phyloP scores from a whole-genome alignment of 2,113 vertebrate species.

The Gobius niger region DNA sequence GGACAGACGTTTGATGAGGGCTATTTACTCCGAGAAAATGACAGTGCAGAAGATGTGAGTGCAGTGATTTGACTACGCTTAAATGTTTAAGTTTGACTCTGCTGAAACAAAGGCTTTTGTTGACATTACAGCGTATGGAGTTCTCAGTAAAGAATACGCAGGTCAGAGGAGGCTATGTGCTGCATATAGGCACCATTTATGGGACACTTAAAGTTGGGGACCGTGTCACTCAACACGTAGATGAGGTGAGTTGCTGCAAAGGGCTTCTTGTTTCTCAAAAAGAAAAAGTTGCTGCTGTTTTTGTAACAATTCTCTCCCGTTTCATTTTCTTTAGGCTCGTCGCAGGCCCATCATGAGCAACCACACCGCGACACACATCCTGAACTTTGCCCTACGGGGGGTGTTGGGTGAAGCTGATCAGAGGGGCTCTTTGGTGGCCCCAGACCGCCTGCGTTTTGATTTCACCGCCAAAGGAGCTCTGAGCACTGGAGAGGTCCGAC shows the following conservation, averaged over 20 bases:
- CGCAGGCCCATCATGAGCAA: constrained; percentile 94
- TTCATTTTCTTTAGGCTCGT: constrained; percentile 74
- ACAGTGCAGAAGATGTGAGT: constrained; percentile 85
- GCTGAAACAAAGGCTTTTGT: background rate
- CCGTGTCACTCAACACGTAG: constrained; percentile 82
- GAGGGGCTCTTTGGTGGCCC: constrained; percentile 91
- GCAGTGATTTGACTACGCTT: background rate
- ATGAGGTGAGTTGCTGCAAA: constrained; percentile 82
- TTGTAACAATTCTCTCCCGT: background rate
- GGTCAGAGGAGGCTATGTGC: constrained; percentile 90
- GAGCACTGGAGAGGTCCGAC: constrained; percentile 85
- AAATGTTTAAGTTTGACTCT: background rate
- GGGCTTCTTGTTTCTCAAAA: no score
- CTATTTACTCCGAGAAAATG: constrained; percentile 88
- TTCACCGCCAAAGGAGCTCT: constrained; percentile 95
- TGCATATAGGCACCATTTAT: constrained; percentile 90
- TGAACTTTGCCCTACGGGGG: constrained; percentile 90
- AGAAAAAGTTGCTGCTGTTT: background rate
- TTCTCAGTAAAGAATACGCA: constrained; percentile 96
- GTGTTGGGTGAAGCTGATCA: constrained; percentile 97
- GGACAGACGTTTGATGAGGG: constrained; percentile 95
- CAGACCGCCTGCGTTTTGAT: constrained; percentile 92
- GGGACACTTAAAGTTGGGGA: constrained; percentile 90
- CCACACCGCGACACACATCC: constrained; percentile 94
- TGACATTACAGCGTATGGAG: constrained; percentile 85